phyloP scores from a whole-genome alignment of 2,113 vertebrate genomes.

The Xenopus laevis region DNA sequence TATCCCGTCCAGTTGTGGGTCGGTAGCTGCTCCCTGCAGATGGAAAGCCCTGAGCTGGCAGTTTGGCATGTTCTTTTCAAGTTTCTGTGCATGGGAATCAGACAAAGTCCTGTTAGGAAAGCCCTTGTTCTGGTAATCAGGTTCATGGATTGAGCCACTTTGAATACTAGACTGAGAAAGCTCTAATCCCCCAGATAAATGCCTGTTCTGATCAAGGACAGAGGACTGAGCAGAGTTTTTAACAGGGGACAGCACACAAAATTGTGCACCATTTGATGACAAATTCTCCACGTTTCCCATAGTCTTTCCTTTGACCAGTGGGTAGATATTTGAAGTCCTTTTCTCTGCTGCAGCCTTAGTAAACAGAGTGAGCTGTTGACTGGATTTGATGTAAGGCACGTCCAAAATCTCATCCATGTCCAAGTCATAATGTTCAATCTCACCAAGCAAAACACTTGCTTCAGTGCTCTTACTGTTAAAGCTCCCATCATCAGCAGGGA shows the following conservation, averaged over 20 bases:
- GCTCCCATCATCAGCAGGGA: conserved; percentile 53
- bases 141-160: conserved; percentile 67
- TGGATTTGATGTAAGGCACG: conserved; percentile 96
- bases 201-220: conserved; percentile 75
- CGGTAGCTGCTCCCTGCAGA: conserved; percentile 49
- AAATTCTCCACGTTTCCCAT: conserved; percentile 66
- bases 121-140: conserved; percentile 68
- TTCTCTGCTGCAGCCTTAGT: conserved; percentile 78
- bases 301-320: conserved; percentile 65
- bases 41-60: conserved; percentile 71
- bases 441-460: conserved; percentile 69
- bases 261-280: conserved; percentile 61
- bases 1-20: conserved; percentile 66
- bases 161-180: conserved; percentile 64
- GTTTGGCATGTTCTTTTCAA: conserved; percentile 60
- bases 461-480: conserved; percentile 64
- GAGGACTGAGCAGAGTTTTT: conserved; percentile 76
- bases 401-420: conserved; percentile 99
- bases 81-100: conserved; percentile 68
- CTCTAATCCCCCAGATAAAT: conserved; percentile 63
- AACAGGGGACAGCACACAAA: conserved; percentile 85
- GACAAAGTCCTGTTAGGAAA: conserved; percentile 71
- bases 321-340: conserved; percentile 61
- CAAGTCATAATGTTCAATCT: conserved; percentile 94
- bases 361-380: conserved; percentile 80